phyloP scores from a whole-genome alignment of 2,797 vertebrate species.

The Enteromius fasciolatus region DNA sequence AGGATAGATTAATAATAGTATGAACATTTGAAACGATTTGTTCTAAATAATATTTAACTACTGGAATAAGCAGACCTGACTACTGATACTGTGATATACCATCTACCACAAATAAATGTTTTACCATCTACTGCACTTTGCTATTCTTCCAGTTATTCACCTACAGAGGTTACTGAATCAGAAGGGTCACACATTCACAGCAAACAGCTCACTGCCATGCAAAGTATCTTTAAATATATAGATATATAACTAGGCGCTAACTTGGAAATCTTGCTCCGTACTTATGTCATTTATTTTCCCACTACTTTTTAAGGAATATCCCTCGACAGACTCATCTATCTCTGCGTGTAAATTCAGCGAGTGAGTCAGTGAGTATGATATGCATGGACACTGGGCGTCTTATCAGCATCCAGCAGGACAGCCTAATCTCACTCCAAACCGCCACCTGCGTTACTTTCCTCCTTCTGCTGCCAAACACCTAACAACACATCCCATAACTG shows the following conservation, averaged over 20 bases:
- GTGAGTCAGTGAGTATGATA: constrained; percentile 61
- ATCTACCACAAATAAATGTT: not conserved
- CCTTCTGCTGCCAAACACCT: constrained; percentile 59
- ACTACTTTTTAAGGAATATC: constrained; percentile 67
- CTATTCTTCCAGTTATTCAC: not conserved
- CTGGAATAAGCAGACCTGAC: not conserved
- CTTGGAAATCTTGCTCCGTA: not conserved
- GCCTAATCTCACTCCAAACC: constrained; percentile 80
- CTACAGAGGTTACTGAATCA: not conserved
- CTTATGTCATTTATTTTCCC: constrained; percentile 50
- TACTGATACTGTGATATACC: not conserved
- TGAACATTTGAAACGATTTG: not conserved
- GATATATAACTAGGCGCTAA: not conserved
- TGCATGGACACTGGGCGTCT: constrained; percentile 77
- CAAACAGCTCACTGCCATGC: not conserved
- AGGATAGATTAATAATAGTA: not conserved
- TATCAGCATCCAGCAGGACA: constrained; percentile 81
- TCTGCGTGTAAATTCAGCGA: constrained; percentile 21
- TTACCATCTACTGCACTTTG: not conserved
- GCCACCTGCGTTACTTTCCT: constrained; percentile 80
- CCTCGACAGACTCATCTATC: constrained; percentile 36
- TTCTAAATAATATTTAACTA: not conserved
- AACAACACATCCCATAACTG: constrained; percentile 36
- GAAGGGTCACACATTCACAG: not conserved
- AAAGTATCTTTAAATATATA: not conserved